These are phyloP conservation scores for Phataginus tricuspis DNA, from an alignment of 2,797 vertebrate genomes.

Conservation along the genomic window DNA sequence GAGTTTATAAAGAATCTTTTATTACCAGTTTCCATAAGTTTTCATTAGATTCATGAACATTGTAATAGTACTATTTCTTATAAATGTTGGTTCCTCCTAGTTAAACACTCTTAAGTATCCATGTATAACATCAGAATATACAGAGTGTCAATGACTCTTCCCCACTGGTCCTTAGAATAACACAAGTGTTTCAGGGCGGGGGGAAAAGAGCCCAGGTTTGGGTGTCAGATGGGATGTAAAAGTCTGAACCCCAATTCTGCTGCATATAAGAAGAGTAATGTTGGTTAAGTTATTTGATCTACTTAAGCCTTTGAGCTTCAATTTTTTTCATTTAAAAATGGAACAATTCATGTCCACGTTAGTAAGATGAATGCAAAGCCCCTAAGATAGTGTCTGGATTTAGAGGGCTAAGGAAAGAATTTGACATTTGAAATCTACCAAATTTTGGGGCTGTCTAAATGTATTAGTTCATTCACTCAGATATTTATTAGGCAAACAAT, in stretches of 20 bases:
- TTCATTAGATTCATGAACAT: background rate
- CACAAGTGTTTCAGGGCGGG: background rate
- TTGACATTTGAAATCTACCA: background rate
- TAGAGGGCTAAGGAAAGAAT: background rate
- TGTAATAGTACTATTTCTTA: background rate
- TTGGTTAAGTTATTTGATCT: background rate
- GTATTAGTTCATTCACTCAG: background rate
- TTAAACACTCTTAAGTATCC: background rate
- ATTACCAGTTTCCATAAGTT: background rate
- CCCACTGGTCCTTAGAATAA: background rate
- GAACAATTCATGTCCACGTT: background rate
- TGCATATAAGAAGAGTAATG: background rate
- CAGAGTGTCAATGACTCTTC: background rate
- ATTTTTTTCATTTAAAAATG: slow-evolving; percentile 11
- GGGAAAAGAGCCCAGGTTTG: background rate
- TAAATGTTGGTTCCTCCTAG: background rate
- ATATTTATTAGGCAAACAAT: background rate
- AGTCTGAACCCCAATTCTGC: background rate
- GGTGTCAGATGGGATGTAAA: background rate
- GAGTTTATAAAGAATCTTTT: background rate
- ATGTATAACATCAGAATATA: background rate
- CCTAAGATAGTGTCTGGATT: background rate
- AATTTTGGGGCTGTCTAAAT: background rate
- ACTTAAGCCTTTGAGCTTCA: background rate
- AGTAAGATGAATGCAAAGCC: background rate